Conservation (phyloP, 1,140 invertebrate genomes). For the Apocrypta bakeri region DNA sequence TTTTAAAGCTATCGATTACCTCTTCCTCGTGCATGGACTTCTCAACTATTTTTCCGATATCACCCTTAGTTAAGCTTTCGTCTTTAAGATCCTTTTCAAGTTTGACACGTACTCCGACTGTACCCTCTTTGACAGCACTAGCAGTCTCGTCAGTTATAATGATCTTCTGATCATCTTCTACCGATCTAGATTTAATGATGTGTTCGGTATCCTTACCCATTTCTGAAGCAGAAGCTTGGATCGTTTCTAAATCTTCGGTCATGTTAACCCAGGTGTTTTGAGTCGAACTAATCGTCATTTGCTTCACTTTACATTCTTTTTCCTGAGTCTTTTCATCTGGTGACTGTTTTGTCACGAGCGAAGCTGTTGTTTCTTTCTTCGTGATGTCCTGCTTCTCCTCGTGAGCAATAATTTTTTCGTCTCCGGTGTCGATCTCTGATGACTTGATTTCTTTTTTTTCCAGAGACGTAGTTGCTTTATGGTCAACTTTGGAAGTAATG, state of each 20-base stretch:
- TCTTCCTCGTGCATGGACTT: constrained; percentile 4
- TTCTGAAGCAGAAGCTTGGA: constrained; percentile 17
- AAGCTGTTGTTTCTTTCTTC: constrained; percentile 62
- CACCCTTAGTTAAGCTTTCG: constrained; percentile 33
- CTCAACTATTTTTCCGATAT: constrained; percentile 17
- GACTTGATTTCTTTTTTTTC: constrained; percentile 66
- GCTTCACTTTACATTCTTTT: constrained; percentile 57
- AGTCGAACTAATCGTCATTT: constrained; percentile 48
- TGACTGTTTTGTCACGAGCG: constrained; percentile 61
- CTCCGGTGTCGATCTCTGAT: constrained; percentile 61
- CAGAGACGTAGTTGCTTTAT: constrained; percentile 57
- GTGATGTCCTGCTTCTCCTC: constrained; percentile 64
- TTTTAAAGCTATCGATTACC: constrained; percentile 40
- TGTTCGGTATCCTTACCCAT: constrained; percentile 15
- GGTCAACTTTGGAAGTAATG: constrained; percentile 64
- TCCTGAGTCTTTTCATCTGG: constrained; percentile 62
- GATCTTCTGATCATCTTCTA: constrained; percentile 63
- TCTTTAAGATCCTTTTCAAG: constrained; percentile 59
- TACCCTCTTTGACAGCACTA: constrained; percentile 56
- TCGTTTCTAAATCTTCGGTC: constrained; percentile 14
- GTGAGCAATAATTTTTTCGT: constrained; percentile 61
- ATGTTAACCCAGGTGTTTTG: constrained; percentile 54
- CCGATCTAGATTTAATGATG: constrained; percentile 48
- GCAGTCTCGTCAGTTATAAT: constrained; percentile 56
- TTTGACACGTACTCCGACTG: constrained; percentile 61